Evolutionary conservation across 2,888 invertebrate species (phyloP).

Genomic region (Drosophila infuscata): DNA sequence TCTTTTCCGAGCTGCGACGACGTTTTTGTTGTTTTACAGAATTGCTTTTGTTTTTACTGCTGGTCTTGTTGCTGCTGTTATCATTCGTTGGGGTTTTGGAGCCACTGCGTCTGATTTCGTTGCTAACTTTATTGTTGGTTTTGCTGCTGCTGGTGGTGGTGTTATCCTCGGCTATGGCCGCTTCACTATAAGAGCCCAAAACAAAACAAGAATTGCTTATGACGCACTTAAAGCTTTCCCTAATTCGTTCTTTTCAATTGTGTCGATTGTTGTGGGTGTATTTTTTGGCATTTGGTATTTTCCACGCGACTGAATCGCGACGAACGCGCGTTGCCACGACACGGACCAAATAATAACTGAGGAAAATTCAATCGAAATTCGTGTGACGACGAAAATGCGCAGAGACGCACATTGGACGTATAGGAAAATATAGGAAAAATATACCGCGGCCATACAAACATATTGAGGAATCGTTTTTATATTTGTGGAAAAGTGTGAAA

Average conservation of each 20-base stretch:
- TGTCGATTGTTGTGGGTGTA: conserved; percentile 11
- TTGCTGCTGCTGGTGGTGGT: conserved; percentile 30
- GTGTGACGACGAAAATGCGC: conserved; percentile 49
- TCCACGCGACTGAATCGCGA: conserved; percentile 68
- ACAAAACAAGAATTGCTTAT: conserved; percentile 64
- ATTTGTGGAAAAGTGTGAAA: conserved; percentile 79
- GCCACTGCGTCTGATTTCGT: conserved; percentile 62
- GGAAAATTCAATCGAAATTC: conserved; percentile 63
- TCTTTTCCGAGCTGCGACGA: conserved; percentile 72
- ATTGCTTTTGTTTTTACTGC: conserved; percentile 45
- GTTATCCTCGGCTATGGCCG: conserved; percentile 66
- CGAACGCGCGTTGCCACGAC: conserved; percentile 79
- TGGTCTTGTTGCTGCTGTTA: conserved; percentile 48
- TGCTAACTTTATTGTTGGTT: conserved; percentile 31
- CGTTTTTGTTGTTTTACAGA: conserved; percentile 58
- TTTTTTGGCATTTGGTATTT: conserved; percentile 40
- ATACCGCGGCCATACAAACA: conserved; percentile 60
- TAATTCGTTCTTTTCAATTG: conserved; percentile 8
- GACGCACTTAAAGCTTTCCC: conserved; percentile 44
- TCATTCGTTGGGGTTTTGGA: conserved; percentile 77
- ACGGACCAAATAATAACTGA: conserved; percentile 81
- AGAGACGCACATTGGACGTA: conserved; percentile 37
- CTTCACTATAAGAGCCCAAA: conserved; percentile 70
- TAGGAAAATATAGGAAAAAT: conserved; percentile 50
- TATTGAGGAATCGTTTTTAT: conserved; percentile 80